Evolutionary conservation across 2,797 vertebrate species (phyloP).

Genomic region (Staurois parvus): DNA sequence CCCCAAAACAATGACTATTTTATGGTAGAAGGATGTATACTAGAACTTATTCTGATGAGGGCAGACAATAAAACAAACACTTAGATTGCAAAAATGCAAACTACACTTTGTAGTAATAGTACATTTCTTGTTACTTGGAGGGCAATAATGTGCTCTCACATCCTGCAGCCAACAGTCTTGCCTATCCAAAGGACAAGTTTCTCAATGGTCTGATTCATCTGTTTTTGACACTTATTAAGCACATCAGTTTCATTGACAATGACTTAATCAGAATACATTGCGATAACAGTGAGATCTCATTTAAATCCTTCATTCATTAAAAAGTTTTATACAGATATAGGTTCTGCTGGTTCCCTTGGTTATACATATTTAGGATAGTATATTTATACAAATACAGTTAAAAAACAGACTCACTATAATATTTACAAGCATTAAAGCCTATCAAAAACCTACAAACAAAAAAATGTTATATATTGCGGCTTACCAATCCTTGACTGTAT

Average conservation of each 20-base stretch:
- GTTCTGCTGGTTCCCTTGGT: too few species aligned
- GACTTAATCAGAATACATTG: conserved; percentile 42
- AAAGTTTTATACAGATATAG: not conserved
- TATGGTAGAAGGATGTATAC: conserved; percentile 63
- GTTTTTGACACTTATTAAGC: conserved; percentile 59
- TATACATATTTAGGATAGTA: too few species aligned
- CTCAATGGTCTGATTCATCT: conserved; percentile 76
- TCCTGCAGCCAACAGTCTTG: conserved; percentile 68
- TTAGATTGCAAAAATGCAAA: conserved; percentile 43
- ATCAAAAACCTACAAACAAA: too few species aligned
- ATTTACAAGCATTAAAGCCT: too few species aligned
- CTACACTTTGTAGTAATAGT: conserved; percentile 60
- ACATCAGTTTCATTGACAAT: conserved; percentile 65
- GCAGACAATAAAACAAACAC: conserved; percentile 63
- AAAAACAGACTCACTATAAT: too few species aligned
- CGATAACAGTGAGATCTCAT: conserved; percentile 10
- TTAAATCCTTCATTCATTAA: not conserved
- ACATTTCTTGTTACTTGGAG: conserved; percentile 72
- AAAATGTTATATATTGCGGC: too few species aligned
- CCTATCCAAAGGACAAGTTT: conserved; percentile 60
- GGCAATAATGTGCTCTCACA: conserved; percentile 72
- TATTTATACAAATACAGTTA: too few species aligned
- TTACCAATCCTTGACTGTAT: too few species aligned
- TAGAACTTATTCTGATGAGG: conserved; percentile 55
- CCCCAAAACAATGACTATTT: conserved; percentile 55